Evolutionary conservation across 2,797 vertebrate species (phyloP).

Genomic region (Labeo calbasu): DNA sequence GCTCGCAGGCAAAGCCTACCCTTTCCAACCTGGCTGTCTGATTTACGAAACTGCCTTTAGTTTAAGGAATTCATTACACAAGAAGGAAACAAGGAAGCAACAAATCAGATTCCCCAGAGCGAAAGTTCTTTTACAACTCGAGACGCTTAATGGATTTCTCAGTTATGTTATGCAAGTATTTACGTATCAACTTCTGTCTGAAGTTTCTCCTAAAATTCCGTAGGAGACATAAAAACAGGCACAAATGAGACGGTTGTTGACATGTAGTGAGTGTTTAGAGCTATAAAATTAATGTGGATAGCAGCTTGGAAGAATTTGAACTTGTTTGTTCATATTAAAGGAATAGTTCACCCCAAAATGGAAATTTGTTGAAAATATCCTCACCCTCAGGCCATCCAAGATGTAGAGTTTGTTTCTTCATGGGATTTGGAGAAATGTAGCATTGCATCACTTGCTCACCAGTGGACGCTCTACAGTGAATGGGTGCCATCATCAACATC

Average conservation of each 20-base stretch:
- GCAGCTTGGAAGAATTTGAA: neutral
- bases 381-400: neutral
- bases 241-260: slow-evolving; percentile 5
- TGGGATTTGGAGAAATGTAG: neutral
- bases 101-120: slow-evolving; percentile 4
- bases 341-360: neutral
- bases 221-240: neutral
- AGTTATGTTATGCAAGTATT: slow-evolving; percentile 1
- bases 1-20: neutral
- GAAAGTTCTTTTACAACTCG: neutral
- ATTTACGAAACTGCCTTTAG: slow-evolving; percentile 15
- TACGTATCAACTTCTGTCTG: neutral
- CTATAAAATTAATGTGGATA: neutral
- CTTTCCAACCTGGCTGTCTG: neutral
- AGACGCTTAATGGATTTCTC: neutral
- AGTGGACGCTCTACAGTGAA: neutral
- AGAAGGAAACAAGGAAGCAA: slow-evolving; percentile 27
- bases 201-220: slow-evolving; percentile 1
- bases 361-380: neutral
- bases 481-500: neutral
- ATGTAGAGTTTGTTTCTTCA: neutral
- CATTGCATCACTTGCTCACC: neutral
- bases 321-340: neutral
- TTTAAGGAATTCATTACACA: slow-evolving; percentile 35
- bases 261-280: neutral